Evolutionary conservation across 2,888 invertebrate genomes (phyloP), one percentile per base, ranked within the genome.

Genomic region (Crematogaster levior): DNA sequence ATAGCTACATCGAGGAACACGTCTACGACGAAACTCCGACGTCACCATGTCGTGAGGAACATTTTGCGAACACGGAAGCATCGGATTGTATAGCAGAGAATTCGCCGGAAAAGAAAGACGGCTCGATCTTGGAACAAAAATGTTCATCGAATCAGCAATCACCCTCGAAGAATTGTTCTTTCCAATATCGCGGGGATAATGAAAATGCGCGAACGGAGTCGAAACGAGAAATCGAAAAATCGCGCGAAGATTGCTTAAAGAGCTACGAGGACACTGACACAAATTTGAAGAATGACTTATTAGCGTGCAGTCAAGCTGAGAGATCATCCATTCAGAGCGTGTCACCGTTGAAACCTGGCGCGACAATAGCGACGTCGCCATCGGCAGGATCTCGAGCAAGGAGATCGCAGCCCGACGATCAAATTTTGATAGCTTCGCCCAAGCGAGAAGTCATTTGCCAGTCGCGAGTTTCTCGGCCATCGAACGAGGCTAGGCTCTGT

Each of bases 401-500:
- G 6, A 88, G 90, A 43, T 90, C 93, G 0, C 93, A 93, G 30
- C 94, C 94, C 0, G 91, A 90, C 34, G 94, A 94, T 77, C 94
- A 94, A 82, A 94, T 94, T 79, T 75, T 94, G 21, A 94, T 94
- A 43, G 94, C 94, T 24, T 94, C 94, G 0, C 94, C 94, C 1
- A 94, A 94, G 74, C 87, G 93, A 58, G 93, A 93, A 10, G 80
- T 88, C 7, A 92, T 92, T 70, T 93, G 92, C 18, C 65, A 82
- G 30, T 43, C 68, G 24, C 58, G 87, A 10, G 81, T 86, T 21
- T 72, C 88, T n/a, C 89, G 87, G 0, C 82, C 84, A 0, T 81
- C 85, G 1, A 89, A 84, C 30, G 88, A 90, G 27, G 21, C 88
- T 24, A 89, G 85, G 63, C 72, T 85, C 1, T 79, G 87, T n/a